phyloP scores from a whole-genome alignment of 2,888 invertebrate species.

The Cynaeus angustus region DNA sequence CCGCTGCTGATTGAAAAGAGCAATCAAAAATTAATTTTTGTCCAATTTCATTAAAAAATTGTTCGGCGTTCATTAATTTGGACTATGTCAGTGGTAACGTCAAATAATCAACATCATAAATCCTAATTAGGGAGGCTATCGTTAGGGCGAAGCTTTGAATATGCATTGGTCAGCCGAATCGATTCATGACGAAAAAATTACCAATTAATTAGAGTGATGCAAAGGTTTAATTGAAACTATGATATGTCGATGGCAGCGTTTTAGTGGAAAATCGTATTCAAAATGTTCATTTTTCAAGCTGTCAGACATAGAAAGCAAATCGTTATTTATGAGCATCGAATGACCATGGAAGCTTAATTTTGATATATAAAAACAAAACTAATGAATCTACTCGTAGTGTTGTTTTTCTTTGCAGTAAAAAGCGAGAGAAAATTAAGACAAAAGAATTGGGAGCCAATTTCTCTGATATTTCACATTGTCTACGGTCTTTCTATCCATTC shows the following conservation, averaged over 20 bases:
- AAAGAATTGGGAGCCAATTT: too few species aligned
- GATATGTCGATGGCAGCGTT: neutral
- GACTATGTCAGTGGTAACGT: constrained; percentile 8
- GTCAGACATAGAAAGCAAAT: too few species aligned
- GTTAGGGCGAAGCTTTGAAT: neutral
- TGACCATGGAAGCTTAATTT: too few species aligned
- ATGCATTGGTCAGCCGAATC: neutral
- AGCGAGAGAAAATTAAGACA: too few species aligned
- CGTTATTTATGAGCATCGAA: too few species aligned
- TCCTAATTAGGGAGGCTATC: constrained; percentile 5
- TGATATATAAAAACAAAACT: too few species aligned
- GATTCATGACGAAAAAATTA: neutral
- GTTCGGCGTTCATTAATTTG: constrained; percentile 18
- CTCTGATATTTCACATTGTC: too few species aligned
- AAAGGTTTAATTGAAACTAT: constrained; percentile 1
- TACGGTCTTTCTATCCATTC: too few species aligned
- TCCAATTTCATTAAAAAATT: constrained; percentile 14
- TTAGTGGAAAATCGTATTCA: too few species aligned
- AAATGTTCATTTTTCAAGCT: too few species aligned
- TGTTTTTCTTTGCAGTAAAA: too few species aligned
- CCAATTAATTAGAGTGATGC: neutral
- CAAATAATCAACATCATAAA: constrained; percentile 29
- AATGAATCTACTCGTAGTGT: too few species aligned
- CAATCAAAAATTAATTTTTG: constrained; percentile 14
- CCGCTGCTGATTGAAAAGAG: neutral